Percentiles rank a stretch among this genome's conserved stretches.
phyloP scores from a whole-genome alignment of 92 coral and sea anemone genomes.

The Meandrina meandrites region DNA sequence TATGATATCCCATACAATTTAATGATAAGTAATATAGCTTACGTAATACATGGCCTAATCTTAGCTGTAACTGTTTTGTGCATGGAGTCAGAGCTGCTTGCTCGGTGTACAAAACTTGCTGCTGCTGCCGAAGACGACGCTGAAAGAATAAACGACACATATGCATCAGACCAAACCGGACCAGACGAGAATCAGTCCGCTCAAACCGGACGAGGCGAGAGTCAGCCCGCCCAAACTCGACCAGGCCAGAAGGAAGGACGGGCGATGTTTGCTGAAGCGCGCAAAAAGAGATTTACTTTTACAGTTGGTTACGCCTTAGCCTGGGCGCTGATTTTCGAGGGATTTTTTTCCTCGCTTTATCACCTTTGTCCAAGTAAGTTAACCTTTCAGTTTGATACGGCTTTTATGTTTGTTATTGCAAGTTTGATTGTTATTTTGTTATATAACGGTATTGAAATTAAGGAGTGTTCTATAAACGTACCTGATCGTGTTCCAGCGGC shows the following conservation, averaged over 20 bases:
- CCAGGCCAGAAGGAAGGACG: too few relatives aligned
- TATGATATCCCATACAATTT: conserved; percentile 77
- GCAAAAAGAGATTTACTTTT: conserved; percentile 59
- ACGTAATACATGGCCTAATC: conserved; percentile 72
- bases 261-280: conserved; percentile 46
- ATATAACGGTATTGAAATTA: conserved; percentile 54
- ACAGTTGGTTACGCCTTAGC: conserved; percentile 86
- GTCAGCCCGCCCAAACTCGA: too few relatives aligned
- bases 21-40: conserved; percentile 80
- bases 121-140: background rate
- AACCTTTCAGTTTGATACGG: conserved; percentile 92
- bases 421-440: conserved; percentile 72
- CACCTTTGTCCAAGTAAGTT: conserved; percentile 85
- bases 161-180: background rate
- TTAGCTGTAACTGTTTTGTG: conserved; percentile 69
- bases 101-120: conserved; percentile 57
- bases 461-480: conserved; percentile 25
- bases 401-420: conserved; percentile 90
- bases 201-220: background rate
- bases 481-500: conserved; percentile 64
- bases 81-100: conserved; percentile 76
- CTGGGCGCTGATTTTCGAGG: conserved; percentile 86
- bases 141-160: background rate
- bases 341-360: conserved; percentile 78
- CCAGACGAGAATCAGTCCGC: background rate